Evolutionary conservation across 2,113 vertebrate genomes (phyloP).

Genomic region (Candoia aspera): DNA sequence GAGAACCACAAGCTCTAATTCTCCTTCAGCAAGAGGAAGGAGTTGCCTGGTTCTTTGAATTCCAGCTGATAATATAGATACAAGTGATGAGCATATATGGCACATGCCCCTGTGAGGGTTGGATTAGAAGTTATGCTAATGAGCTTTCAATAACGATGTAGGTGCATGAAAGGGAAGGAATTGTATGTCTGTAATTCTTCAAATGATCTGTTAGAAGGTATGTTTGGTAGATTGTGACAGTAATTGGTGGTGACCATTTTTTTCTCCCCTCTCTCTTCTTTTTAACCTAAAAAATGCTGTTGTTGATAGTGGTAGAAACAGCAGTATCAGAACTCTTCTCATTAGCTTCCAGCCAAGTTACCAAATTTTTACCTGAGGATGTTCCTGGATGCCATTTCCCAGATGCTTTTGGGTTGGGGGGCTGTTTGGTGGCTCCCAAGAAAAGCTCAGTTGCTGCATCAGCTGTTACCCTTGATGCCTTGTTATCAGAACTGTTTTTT

Average conservation of each 20-base stretch:
- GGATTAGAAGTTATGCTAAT: neutral
- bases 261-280: neutral
- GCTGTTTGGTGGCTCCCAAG: neutral
- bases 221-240: neutral
- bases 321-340: neutral
- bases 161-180: neutral
- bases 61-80: neutral
- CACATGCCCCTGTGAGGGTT: neutral
- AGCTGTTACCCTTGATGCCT: neutral
- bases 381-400: neutral
- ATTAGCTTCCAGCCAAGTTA: neutral
- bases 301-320: neutral
- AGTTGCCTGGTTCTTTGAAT: neutral
- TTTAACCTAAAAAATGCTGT: neutral
- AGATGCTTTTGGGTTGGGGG: neutral
- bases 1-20: neutral
- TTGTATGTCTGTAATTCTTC: neutral
- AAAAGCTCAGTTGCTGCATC: neutral
- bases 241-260: neutral
- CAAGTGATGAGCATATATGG: neutral
- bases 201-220: neutral
- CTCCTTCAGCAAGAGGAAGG: neutral
- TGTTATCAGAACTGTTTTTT: neutral
- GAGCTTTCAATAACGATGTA: neutral
- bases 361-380: neutral